phyloP scores from a whole-genome alignment of 2,888 invertebrate species.

The Troides aeacus region DNA sequence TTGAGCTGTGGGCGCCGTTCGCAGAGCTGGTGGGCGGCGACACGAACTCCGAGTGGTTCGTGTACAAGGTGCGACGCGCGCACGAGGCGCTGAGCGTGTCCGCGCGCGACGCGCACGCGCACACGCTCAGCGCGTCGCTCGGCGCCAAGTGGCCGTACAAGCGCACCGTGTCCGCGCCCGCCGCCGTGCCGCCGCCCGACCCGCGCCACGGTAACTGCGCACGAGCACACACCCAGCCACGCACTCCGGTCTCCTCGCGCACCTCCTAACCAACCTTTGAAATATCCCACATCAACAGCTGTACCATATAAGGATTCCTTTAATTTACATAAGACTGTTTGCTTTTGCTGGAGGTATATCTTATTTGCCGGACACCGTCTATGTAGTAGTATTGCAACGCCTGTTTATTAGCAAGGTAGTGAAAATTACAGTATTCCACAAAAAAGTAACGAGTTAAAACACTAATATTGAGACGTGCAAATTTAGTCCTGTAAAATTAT shows the following conservation, averaged over 20 bases:
- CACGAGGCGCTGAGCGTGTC: constrained; percentile 91
- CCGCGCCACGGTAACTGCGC: constrained; percentile 69
- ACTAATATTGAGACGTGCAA: too few species aligned
- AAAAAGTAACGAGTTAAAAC: too few species aligned
- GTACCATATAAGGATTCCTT: too few species aligned
- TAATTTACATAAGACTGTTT: too few species aligned
- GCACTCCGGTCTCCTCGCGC: not conserved
- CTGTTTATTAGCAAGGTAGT: too few species aligned
- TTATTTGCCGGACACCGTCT: too few species aligned
- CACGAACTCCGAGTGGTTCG: constrained; percentile 90
- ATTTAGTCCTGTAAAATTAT: too few species aligned
- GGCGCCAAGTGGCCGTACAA: constrained; percentile 97
- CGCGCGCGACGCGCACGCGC: constrained; percentile 42
- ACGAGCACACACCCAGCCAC: not conserved
- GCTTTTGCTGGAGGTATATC: too few species aligned
- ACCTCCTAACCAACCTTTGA: too few species aligned
- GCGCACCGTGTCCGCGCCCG: constrained; percentile 95
- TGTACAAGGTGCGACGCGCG: constrained; percentile 92
- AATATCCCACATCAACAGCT: not conserved
- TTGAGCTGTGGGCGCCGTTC: not conserved
- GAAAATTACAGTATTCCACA: too few species aligned
- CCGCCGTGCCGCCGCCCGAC: constrained; percentile 88
- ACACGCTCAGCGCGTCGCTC: constrained; percentile 92
- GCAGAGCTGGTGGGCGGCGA: constrained; percentile 94
- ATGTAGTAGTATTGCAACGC: too few species aligned